These are phyloP conservation scores for Deilephila porcellus DNA, from an alignment of 2,888 invertebrate genomes.

Conservation along the genomic window DNA sequence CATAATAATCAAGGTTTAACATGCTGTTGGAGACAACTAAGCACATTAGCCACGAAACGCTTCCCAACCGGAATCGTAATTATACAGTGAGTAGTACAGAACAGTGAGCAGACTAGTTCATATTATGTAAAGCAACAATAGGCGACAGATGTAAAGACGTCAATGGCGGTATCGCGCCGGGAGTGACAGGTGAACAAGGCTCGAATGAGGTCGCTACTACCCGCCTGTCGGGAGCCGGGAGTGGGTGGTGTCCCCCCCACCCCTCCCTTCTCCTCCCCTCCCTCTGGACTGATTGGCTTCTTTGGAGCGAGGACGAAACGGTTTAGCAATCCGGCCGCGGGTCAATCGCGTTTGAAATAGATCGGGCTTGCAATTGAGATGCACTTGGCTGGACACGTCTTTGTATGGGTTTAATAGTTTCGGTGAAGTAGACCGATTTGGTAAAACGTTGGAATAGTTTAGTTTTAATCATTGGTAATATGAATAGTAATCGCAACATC, in stretches of 20 bases:
- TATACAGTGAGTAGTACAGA: slow-evolving; percentile 7
- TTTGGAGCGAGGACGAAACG: slow-evolving; percentile 37
- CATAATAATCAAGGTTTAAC: not conserved
- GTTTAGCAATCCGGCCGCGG: slow-evolving; percentile 17
- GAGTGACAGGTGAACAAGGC: slow-evolving; percentile 20
- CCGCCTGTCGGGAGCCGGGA: not conserved
- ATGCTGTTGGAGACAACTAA: not conserved
- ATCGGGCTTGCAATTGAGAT: slow-evolving; percentile 1
- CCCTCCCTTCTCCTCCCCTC: not conserved
- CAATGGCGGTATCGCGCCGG: slow-evolving; percentile 13
- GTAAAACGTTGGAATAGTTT: too few relatives aligned
- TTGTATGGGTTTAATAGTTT: not conserved
- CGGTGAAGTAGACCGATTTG: too few relatives aligned
- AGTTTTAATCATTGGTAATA: too few relatives aligned
- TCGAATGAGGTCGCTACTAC: slow-evolving; percentile 19
- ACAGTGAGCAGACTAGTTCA: not conserved
- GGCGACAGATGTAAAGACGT: not conserved
- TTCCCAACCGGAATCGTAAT: slow-evolving; percentile 2
- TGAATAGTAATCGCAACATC: too few relatives aligned
- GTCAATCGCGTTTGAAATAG: slow-evolving; percentile 9
- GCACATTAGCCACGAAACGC: not conserved
- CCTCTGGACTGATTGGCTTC: slow-evolving; percentile 21
- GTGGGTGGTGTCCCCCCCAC: not conserved
- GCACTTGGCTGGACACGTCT: not conserved
- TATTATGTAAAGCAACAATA: slow-evolving; percentile 19